Evolutionary conservation across 2,888 invertebrate species (phyloP).

Genomic region (Sphaerophoria taeniata): DNA sequence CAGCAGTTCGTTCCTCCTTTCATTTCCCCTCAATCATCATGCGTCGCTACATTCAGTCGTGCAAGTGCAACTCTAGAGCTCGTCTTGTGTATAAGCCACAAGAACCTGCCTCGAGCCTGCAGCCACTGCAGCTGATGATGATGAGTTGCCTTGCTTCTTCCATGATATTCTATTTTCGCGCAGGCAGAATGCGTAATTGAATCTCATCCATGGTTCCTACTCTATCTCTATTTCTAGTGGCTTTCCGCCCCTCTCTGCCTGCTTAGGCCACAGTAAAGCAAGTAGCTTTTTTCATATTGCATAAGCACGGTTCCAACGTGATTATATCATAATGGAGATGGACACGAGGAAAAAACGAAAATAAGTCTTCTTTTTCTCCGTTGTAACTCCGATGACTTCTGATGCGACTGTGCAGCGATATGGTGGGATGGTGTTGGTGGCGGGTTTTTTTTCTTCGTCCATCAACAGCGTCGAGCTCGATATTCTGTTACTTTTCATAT

Average conservation of each 20-base stretch:
- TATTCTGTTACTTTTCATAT: constrained; percentile 66
- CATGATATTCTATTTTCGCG: constrained; percentile 46
- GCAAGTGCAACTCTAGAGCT: constrained; percentile 18
- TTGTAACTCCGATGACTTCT: not conserved
- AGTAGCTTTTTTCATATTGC: constrained; percentile 67
- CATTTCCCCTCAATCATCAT: not conserved
- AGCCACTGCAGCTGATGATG: constrained; percentile 38
- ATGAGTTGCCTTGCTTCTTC: constrained; percentile 17
- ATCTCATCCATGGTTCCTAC: constrained; percentile 61
- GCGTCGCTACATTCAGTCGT: not conserved
- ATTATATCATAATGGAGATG: constrained; percentile 72
- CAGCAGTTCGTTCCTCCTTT: constrained; percentile 23
- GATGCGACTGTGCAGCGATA: not conserved
- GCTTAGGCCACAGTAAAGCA: constrained; percentile 24
- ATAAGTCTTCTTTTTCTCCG: constrained; percentile 52
- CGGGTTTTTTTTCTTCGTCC: constrained; percentile 6
- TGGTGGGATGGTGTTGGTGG: constrained; percentile 10
- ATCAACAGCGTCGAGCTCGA: constrained; percentile 21
- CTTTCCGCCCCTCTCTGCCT: not conserved
- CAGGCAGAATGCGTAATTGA: constrained; percentile 68
- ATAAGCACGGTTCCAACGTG: constrained; percentile 56
- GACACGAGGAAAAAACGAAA: constrained; percentile 51
- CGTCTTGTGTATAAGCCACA: constrained; percentile 50
- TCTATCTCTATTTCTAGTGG: not conserved
- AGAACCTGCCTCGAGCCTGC: constrained; percentile 33